Evolutionary conservation across 1,140 invertebrate genomes (phyloP), one percentile per base, ranked within the genome.

Genomic region (Gonioctena quinquepunctata): DNA sequence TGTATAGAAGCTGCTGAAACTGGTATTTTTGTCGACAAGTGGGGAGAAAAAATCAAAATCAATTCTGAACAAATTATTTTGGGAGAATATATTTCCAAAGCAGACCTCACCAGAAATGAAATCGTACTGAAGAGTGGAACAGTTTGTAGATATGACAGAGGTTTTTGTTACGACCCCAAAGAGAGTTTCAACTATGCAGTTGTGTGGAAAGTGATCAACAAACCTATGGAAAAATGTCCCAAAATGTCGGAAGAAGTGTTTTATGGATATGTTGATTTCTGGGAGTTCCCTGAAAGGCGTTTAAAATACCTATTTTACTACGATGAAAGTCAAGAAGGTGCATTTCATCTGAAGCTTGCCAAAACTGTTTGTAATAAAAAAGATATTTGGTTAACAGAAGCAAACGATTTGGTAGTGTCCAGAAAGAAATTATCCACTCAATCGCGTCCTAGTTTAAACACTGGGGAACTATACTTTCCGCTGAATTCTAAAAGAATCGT

Each of bases 251-350:
- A 59, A 1, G n/a, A 11, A 26, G 25, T 59, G 13, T 59, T 59
- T 16, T 16, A 59, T 7, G 56, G 56, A 25, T 25, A 7, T 1
- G 23, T 25, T 25, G 56, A 59, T 25, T 4, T 59, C 21, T 59
- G 56, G 56, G 25, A 22, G 1, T 59, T 59, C 11, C 21, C 56
- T 3, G n/a, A 22, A 25, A 59, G 26, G 21, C 18, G 11, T 3
- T 16, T 59, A 25, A 59, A 22, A 22, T 59, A 59, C 26, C 25
- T 59, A 7, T 59, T 59, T 16, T 59, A 59, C 23, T 59, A 59
- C 16, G 56, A 18, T 28, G n/a, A 16, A 3, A 2, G 26, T 0
- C n/a, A 25, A 23, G 56, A 59, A n/a, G n/a, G 16, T 11, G 11
- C 56, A 25, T 59, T 59, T 28, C n/a, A 22, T n/a, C 13, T 59